phyloP scores from a whole-genome alignment of 2,797 vertebrate genomes.

The Nasua narica region DNA sequence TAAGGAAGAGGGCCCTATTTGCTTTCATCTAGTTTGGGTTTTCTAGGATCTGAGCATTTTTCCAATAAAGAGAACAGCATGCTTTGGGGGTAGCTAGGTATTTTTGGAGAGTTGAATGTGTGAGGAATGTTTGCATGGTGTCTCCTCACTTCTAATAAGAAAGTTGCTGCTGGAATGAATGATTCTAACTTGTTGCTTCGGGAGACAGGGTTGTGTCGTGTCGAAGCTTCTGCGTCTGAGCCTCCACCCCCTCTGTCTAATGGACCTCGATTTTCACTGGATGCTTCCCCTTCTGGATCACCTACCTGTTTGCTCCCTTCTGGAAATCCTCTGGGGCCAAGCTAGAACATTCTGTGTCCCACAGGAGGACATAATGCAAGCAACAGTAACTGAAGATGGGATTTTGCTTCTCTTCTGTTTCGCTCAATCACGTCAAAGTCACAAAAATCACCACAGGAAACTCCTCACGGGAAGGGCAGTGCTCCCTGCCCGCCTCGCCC shows the following conservation, averaged over 20 bases:
- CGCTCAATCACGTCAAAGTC: constrained; percentile 53
- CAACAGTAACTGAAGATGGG: neutral
- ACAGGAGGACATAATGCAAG: neutral
- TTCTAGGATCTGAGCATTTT: neutral
- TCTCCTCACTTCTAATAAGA: neutral
- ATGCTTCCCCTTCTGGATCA: neutral
- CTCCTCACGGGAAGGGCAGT: constrained; percentile 51
- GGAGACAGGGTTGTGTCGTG: neutral
- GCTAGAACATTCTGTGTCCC: neutral
- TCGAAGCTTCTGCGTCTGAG: accelerated
- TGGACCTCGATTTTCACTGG: accelerated
- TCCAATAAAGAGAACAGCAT: neutral
- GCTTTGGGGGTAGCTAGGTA: too few relatives aligned
- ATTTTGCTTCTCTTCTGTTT: constrained; percentile 47
- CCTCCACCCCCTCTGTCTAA: neutral
- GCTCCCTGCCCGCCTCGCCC: constrained; percentile 57
- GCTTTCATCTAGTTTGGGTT: neutral
- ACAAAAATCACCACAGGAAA: constrained; percentile 60
- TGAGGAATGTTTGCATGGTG: neutral
- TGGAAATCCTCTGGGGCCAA: neutral
- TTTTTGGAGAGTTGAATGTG: too few relatives aligned
- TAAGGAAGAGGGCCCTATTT: neutral
- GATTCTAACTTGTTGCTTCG: accelerated
- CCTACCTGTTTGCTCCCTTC: too few relatives aligned
- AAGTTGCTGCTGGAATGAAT: neutral